These are phyloP conservation scores for Argyrosomus regius DNA, from an alignment of 2,797 vertebrate genomes.

Conservation along the genomic window DNA sequence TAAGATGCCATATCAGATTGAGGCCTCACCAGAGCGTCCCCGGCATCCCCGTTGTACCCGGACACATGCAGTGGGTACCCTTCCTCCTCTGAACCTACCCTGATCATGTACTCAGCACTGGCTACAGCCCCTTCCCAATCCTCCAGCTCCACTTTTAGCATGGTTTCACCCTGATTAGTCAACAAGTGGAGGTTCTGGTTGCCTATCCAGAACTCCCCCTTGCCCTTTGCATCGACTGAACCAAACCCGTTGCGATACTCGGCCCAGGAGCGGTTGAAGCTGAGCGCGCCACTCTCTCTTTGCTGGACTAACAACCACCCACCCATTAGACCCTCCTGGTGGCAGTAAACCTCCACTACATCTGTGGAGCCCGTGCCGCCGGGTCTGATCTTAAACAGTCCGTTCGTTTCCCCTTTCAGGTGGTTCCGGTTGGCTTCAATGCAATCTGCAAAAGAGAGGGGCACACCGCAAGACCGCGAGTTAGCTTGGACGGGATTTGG, in stretches of 20 bases:
- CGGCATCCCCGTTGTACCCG: constrained; percentile 88
- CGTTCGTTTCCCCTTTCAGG: constrained; percentile 91
- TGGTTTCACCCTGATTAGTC: constrained; percentile 80
- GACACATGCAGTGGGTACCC: constrained; percentile 88
- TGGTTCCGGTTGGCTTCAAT: constrained; percentile 92
- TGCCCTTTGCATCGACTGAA: constrained; percentile 85
- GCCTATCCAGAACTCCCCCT: constrained; percentile 94
- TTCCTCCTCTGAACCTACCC: constrained; percentile 87
- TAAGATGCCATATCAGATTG: constrained; percentile 80
- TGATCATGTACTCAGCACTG: constrained; percentile 88
- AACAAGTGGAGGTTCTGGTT: constrained; percentile 91
- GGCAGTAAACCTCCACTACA: constrained; percentile 93
- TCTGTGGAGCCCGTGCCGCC: constrained; percentile 79
- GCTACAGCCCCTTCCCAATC: constrained; percentile 90
- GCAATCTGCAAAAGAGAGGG: constrained; percentile 91
- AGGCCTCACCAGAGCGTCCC: constrained; percentile 87
- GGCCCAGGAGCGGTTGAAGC: constrained; percentile 96
- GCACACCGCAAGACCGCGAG: constrained; percentile 40
- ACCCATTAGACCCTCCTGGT: constrained; percentile 93
- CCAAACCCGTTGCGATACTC: constrained; percentile 95
- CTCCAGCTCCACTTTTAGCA: constrained; percentile 92
- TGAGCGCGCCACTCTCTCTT: constrained; percentile 90
- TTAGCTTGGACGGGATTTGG: constrained; percentile 67
- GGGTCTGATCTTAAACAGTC: constrained; percentile 94
- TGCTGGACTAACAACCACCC: constrained; percentile 98